These are phyloP conservation scores for Ceraclea dissimilis DNA, from an alignment of 2,888 invertebrate species.

Conservation along the genomic window DNA sequence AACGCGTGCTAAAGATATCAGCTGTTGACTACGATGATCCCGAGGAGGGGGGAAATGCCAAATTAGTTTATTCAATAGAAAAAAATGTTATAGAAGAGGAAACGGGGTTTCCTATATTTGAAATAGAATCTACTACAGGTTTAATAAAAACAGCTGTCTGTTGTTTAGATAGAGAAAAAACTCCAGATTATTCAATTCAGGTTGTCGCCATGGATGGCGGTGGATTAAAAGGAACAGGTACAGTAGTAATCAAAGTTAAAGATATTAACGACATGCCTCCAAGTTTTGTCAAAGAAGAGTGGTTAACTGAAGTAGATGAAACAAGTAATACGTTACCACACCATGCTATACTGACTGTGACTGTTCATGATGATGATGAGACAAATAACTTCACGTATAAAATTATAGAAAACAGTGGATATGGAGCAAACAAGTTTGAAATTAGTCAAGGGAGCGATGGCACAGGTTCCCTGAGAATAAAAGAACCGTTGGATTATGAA, in stretches of 20 bases:
- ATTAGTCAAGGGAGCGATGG: constrained; percentile 42
- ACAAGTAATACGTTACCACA: constrained; percentile 39
- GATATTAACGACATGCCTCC: constrained; percentile 56
- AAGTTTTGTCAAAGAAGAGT: constrained; percentile 42
- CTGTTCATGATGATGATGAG: constrained; percentile 43
- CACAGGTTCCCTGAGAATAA: constrained; percentile 41
- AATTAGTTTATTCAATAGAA: constrained; percentile 48
- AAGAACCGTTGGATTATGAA: constrained; percentile 48
- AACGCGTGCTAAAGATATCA: constrained; percentile 48
- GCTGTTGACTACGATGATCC: constrained; percentile 51
- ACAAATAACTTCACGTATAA: constrained; percentile 43
- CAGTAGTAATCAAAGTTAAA: constrained; percentile 43
- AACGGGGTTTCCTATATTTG: constrained; percentile 44
- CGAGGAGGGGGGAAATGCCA: constrained; percentile 48
- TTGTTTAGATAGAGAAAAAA: constrained; percentile 42
- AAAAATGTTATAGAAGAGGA: constrained; percentile 49
- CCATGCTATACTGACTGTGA: constrained; percentile 40
- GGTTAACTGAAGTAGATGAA: constrained; percentile 43
- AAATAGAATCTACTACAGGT: constrained; percentile 46
- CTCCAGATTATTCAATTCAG: constrained; percentile 44
- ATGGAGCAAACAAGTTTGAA: constrained; percentile 42
- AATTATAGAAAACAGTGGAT: constrained; percentile 38
- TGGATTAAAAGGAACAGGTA: constrained; percentile 46
- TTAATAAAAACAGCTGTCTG: constrained; percentile 44
- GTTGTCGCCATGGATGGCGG: constrained; percentile 44